phyloP scores from a whole-genome alignment of 2,113 vertebrate species.

The Entomyzon cyanotis region DNA sequence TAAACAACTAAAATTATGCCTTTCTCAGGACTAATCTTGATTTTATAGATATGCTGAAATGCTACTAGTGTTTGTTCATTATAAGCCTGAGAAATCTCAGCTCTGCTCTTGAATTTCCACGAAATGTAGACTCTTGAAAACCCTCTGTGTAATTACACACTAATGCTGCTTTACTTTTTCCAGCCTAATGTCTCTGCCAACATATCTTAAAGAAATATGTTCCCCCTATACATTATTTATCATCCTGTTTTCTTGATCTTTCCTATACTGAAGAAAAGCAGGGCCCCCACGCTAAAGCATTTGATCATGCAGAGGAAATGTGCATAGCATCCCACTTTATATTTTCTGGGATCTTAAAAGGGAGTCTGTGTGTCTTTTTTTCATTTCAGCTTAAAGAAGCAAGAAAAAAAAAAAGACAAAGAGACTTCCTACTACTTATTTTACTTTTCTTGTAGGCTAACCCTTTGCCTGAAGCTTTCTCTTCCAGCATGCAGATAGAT shows the following conservation, averaged over 20 bases:
- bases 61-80: constrained; percentile 38
- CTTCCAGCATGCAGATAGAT: neutral
- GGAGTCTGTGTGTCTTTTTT: neutral
- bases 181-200: constrained; percentile 11
- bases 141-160: constrained; percentile 12
- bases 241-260: constrained; percentile 36
- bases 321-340: neutral
- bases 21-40: neutral
- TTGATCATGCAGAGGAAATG: neutral
- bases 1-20: neutral
- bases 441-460: neutral
- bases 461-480: neutral
- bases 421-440: neutral
- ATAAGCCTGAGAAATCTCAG: neutral
- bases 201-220: constrained; percentile 9
- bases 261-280: neutral
- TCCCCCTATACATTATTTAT: constrained; percentile 23
- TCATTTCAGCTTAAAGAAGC: neutral
- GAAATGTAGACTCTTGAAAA: constrained; percentile 37
- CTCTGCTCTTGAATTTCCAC: neutral
- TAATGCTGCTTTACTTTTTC: constrained; percentile 31
- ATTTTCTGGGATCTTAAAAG: constrained; percentile 20
- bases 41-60: constrained; percentile 23
- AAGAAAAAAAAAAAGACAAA: neutral
- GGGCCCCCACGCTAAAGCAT: neutral